These are phyloP conservation scores for Drosophila guanche DNA, from an alignment of 1,140 invertebrate species.

Conservation along the genomic window DNA sequence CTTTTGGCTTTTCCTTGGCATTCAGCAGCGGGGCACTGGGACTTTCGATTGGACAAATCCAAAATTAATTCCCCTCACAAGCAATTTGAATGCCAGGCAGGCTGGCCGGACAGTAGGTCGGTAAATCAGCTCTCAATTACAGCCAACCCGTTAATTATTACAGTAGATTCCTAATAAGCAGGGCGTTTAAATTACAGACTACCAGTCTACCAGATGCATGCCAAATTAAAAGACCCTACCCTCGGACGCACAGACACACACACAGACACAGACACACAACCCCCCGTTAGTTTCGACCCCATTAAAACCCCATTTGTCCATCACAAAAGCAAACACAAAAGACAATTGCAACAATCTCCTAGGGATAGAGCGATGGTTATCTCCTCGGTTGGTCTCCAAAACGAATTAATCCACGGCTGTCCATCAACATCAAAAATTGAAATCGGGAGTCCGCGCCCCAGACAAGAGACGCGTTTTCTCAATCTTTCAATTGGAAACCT, in stretches of 20 bases:
- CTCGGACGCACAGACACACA: background rate
- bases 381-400: background rate
- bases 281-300: background rate
- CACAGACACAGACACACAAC: background rate
- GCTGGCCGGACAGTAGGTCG: conserved; percentile 39
- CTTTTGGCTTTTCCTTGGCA: conserved; percentile 42
- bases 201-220: conserved; percentile 6
- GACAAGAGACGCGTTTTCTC: conserved; percentile 37
- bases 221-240: conserved; percentile 46
- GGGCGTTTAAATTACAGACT: conserved; percentile 47
- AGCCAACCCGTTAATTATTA: conserved; percentile 66
- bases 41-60: conserved; percentile 52
- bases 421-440: conserved; percentile 20
- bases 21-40: conserved; percentile 29
- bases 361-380: background rate
- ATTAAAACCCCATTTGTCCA: conserved; percentile 60
- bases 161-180: conserved; percentile 47
- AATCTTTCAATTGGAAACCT: conserved; percentile 10
- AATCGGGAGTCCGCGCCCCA: conserved; percentile 17
- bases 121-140: conserved; percentile 63
- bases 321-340: conserved; percentile 16
- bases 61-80: conserved; percentile 46
- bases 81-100: conserved; percentile 37
- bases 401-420: conserved; percentile 37
- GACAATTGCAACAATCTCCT: conserved; percentile 21